phyloP scores from a whole-genome alignment of 2,797 vertebrate species.

The Lemur catta region DNA sequence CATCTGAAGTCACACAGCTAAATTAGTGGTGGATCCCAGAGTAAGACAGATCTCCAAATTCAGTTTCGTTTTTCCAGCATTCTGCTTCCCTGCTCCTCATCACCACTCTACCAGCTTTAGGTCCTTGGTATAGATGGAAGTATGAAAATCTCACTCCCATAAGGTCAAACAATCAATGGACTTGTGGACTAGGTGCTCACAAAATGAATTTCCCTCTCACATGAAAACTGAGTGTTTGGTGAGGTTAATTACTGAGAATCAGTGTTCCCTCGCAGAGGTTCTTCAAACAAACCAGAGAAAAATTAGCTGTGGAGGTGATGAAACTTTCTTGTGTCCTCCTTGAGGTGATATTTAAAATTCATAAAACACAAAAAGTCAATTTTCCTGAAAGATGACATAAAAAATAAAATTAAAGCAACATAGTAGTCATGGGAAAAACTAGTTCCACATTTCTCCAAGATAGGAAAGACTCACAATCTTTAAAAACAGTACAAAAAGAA shows the following conservation, averaged over 20 bases:
- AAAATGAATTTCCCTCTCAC: background rate
- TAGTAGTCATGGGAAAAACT: background rate
- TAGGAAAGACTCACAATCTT: background rate
- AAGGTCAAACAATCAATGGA: background rate
- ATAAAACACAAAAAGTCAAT: background rate
- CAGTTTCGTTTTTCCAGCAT: background rate
- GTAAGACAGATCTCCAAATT: background rate
- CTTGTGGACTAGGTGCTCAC: background rate
- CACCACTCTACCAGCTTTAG: background rate
- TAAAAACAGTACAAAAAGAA: background rate
- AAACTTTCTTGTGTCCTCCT: background rate
- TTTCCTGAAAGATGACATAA: background rate
- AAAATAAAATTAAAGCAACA: constrained; percentile 14
- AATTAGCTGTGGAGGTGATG: background rate
- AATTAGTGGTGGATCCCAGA: background rate
- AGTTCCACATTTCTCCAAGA: background rate
- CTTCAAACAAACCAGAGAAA: background rate
- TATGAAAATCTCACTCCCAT: background rate
- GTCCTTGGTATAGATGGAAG: background rate
- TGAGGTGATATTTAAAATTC: background rate
- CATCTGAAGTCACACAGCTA: background rate
- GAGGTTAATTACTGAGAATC: background rate
- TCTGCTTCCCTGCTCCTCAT: background rate
- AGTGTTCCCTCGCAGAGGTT: background rate
- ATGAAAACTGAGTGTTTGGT: background rate